A percentile compares a stretch with the other conserved stretches of the same genome.
These are phyloP conservation scores for Lepidochitona cinerea DNA, from an alignment of 2,888 invertebrate species.

Conservation along the genomic window DNA sequence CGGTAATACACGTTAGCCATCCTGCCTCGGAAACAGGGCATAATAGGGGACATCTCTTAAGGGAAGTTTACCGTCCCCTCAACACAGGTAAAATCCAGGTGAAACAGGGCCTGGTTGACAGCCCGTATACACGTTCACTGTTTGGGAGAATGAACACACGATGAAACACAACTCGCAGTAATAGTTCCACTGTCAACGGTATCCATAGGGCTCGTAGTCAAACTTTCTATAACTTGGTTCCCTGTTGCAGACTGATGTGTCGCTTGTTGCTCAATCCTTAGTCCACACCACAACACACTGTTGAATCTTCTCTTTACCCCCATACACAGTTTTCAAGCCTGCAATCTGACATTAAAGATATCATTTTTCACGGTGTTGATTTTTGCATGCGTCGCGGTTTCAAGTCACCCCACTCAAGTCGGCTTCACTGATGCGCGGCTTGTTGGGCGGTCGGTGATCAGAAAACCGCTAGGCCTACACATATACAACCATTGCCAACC, in stretches of 20 bases:
- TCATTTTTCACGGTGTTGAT: slow-evolving; percentile 5
- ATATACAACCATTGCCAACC: slow-evolving; percentile 5
- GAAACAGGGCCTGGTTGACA: too few species aligned
- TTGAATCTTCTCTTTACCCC: background rate
- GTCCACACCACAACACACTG: background rate
- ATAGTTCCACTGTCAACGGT: background rate
- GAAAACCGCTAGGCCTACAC: background rate
- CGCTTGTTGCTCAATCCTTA: background rate
- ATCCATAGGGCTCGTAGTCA: background rate
- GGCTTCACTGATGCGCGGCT: background rate
- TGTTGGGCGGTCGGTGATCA: background rate
- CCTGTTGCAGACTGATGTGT: background rate
- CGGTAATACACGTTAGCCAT: background rate
- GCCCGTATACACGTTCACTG: too few species aligned
- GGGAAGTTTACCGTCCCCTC: too few species aligned
- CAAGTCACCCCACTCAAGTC: background rate
- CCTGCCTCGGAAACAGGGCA: background rate
- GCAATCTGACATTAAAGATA: slow-evolving; percentile 1
- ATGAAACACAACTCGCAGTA: background rate
- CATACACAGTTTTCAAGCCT: background rate
- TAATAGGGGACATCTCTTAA: background rate
- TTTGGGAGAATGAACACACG: background rate
- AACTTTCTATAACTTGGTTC: background rate
- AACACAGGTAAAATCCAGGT: too few species aligned
- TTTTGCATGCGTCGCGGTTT: background rate